These are phyloP conservation scores for Drosophila sulfurigaster DNA, from an alignment of 1,140 invertebrate genomes.

Conservation along the genomic window DNA sequence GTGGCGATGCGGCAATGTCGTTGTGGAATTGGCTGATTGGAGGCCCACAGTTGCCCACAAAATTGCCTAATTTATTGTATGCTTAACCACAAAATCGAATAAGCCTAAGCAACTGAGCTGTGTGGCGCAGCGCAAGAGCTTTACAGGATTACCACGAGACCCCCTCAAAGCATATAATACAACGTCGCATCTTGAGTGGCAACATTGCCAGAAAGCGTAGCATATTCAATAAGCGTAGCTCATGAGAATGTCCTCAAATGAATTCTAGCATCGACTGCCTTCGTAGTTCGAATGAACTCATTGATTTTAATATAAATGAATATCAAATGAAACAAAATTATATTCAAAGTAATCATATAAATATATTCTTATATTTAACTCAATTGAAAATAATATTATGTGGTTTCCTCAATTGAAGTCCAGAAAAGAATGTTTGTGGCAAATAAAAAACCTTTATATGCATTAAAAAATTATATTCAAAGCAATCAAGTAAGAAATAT, in stretches of 20 bases:
- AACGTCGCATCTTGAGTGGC: slow-evolving; percentile 1
- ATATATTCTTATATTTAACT: too few species aligned
- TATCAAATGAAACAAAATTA: too few species aligned
- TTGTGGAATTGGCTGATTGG: slow-evolving; percentile 32
- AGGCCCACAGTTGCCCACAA: slow-evolving; percentile 33
- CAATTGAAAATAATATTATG: too few species aligned
- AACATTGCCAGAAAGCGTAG: not conserved
- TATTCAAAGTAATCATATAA: too few species aligned
- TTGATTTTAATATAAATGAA: too few species aligned
- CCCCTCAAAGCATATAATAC: not conserved
- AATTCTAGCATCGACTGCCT: not conserved
- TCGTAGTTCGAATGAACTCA: too few species aligned
- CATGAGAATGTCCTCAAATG: not conserved
- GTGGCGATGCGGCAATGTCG: not conserved
- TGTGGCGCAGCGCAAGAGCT: slow-evolving; percentile 19
- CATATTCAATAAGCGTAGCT: not conserved
- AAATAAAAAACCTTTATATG: too few species aligned
- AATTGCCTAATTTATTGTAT: slow-evolving; percentile 62
- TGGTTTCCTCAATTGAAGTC: too few species aligned
- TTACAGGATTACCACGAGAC: not conserved
- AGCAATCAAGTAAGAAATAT: too few species aligned
- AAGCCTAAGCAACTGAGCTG: slow-evolving; percentile 23
- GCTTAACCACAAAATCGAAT: slow-evolving; percentile 48
- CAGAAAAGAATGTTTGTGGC: too few species aligned
- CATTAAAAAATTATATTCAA: too few species aligned